These are phyloP conservation scores for Aquatica leii DNA, from an alignment of 2,888 invertebrate genomes.

Conservation along the genomic window DNA sequence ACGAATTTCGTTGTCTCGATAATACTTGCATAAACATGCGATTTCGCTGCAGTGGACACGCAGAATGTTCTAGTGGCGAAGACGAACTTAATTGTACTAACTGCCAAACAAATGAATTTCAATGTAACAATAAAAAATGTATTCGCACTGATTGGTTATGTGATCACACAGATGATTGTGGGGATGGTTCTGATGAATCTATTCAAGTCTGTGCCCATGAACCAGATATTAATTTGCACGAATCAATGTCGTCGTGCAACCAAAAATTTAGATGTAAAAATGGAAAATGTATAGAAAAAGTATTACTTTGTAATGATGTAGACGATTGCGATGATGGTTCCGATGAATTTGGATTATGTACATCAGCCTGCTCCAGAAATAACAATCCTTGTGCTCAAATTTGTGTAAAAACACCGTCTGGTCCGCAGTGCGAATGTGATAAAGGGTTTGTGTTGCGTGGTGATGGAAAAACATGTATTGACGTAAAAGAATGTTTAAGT, in stretches of 20 bases:
- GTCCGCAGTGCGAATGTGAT: slow-evolving; percentile 72
- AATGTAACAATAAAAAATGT: slow-evolving; percentile 68
- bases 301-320: slow-evolving; percentile 69
- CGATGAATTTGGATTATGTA: slow-evolving; percentile 75
- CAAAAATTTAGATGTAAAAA: slow-evolving; percentile 64
- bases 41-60: slow-evolving; percentile 65
- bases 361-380: slow-evolving; percentile 60
- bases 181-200: slow-evolving; percentile 78
- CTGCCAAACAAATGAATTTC: slow-evolving; percentile 64
- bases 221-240: background rate
- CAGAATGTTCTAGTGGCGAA: slow-evolving; percentile 76
- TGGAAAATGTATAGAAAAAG: slow-evolving; percentile 72
- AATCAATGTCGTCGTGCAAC: slow-evolving; percentile 50
- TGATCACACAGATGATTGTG: slow-evolving; percentile 72
- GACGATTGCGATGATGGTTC: slow-evolving; percentile 73
- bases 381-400: slow-evolving; percentile 64
- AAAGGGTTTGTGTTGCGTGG: slow-evolving; percentile 65
- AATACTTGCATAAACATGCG: slow-evolving; percentile 64
- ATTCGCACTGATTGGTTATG: slow-evolving; percentile 67
- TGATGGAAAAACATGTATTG: slow-evolving; percentile 68
- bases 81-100: slow-evolving; percentile 67
- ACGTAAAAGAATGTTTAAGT: slow-evolving; percentile 75
- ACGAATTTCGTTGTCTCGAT: slow-evolving; percentile 63
- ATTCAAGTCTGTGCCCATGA: slow-evolving; percentile 47
- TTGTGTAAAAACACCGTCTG: slow-evolving; percentile 72